Evolutionary conservation across 2,888 invertebrate genomes (phyloP).

Genomic region (Vesta saturnalis): DNA sequence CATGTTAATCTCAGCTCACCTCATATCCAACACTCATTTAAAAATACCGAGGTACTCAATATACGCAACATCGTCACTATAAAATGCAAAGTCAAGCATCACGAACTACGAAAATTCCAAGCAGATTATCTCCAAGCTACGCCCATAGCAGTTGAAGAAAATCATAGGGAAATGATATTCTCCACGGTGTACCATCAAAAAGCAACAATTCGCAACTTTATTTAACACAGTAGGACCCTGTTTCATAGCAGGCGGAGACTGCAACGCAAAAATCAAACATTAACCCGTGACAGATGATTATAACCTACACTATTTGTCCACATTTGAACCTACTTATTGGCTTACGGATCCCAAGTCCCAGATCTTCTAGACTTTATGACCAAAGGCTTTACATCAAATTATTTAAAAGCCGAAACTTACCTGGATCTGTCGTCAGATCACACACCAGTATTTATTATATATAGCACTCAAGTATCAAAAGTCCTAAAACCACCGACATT

Average conservation of each 20-base stretch:
- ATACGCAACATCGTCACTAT: no score
- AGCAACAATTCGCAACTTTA: not conserved
- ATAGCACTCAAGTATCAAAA: slow-evolving; percentile 7
- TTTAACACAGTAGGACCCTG: not conserved
- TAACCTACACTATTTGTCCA: not conserved
- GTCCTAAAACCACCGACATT: not conserved
- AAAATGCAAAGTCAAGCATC: not conserved
- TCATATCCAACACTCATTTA: no score
- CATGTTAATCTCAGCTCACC: no score
- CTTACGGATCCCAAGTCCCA: not conserved
- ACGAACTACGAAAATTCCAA: slow-evolving; percentile 5
- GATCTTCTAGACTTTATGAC: not conserved
- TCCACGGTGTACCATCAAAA: not conserved
- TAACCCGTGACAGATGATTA: slow-evolving; percentile 8
- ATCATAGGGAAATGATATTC: slow-evolving; percentile 4
- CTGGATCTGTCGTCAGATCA: not conserved
- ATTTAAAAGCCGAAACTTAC: not conserved
- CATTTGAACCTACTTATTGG: slow-evolving; percentile 8
- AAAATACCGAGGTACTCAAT: no score
- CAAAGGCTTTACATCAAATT: not conserved
- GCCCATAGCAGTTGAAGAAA: slow-evolving; percentile 9
- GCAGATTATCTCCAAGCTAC: slow-evolving; percentile 9
- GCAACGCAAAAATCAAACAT: not conserved
- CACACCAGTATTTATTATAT: not conserved
- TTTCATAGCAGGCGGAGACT: no score